Base-by-base conservation (phyloP, 2,888 invertebrate genomes). In the Fabriciana adippe region DNA sequence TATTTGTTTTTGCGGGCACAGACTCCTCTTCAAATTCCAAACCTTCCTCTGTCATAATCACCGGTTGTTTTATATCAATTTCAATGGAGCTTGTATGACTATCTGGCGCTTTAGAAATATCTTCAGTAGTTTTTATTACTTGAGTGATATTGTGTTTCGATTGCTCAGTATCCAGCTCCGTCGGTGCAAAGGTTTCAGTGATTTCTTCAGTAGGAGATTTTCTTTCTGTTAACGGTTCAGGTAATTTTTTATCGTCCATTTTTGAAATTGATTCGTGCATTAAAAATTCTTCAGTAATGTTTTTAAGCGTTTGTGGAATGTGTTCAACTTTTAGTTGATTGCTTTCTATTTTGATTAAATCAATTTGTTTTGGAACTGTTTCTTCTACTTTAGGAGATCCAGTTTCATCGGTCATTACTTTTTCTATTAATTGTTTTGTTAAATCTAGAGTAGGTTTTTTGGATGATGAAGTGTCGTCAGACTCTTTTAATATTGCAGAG, bases 231-330 rank as follows among this genome's bases (percentile, higher is more conserved):
- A 6, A 0, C 8, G 13, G 14, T n/a, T 26, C 14, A 54, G 15
- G 16, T 18, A 8, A 4, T 13, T 31, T 62, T 41, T 35, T 18
- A 5, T 21, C 55, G 55, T 51, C 51, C 1, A 14, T 16, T 16
- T 13, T 15, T 31, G 51, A 18, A 14, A 26, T 14, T 14, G 15
- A 41, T 62, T 67, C 67, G 26, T 47, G 55, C 50, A 16, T 18
- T 21, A 66, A 50, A 55, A 61, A 61, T n/a, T 61, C 50, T 26
- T 21, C 55, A 6, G 66, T 61, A 16, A 66, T 41, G 41, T 55
- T 18, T 55, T 66, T 66, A 26, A 50, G 11, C 3, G 48, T 50
- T 5, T 31, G 26, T 6, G 41, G 41, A n/a, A 41, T 1, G 13
- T 55, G 5, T 6, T 56, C 21, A 35, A 16, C 35, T 8, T 41